A percentile compares a stretch with the other conserved stretches of the same genome.
Conservation (phyloP, 2,888 invertebrate species). For the Nephrotoma guestfalica region DNA sequence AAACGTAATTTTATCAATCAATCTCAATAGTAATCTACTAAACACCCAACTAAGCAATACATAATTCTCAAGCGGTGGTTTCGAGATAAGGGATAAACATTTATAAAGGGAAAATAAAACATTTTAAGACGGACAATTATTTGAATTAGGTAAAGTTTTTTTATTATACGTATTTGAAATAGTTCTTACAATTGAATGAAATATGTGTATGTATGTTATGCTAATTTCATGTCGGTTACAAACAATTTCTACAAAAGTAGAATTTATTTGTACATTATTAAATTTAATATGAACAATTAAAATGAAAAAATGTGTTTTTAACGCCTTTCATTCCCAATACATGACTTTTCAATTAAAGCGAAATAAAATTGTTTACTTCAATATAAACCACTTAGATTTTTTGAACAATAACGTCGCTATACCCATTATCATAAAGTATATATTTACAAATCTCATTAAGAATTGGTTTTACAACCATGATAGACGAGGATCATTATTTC, state of each 20-base stretch:
- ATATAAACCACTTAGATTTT: background rate
- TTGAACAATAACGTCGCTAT: background rate
- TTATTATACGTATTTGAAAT: background rate
- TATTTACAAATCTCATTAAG: background rate
- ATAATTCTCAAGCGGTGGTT: too few species aligned
- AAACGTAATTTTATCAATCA: too few species aligned
- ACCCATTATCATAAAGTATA: background rate
- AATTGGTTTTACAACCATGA: slow-evolving; percentile 17
- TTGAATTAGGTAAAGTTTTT: background rate
- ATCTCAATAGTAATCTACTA: too few species aligned
- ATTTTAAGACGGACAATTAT: too few species aligned
- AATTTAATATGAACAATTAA: background rate
- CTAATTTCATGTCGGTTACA: background rate
- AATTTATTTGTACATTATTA: background rate
- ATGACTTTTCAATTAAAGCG: background rate
- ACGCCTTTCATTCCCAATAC: background rate
- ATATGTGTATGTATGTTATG: background rate
- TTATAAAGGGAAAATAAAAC: too few species aligned
- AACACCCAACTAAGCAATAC: too few species aligned
- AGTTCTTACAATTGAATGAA: background rate
- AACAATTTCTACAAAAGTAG: background rate
- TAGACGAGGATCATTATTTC: slow-evolving; percentile 44
- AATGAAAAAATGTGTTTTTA: too few species aligned
- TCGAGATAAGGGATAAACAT: too few species aligned
- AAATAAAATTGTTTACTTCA: background rate